These are phyloP conservation scores for Lepidonotus clava DNA, from an alignment of 2,888 invertebrate genomes.

Conservation along the genomic window DNA sequence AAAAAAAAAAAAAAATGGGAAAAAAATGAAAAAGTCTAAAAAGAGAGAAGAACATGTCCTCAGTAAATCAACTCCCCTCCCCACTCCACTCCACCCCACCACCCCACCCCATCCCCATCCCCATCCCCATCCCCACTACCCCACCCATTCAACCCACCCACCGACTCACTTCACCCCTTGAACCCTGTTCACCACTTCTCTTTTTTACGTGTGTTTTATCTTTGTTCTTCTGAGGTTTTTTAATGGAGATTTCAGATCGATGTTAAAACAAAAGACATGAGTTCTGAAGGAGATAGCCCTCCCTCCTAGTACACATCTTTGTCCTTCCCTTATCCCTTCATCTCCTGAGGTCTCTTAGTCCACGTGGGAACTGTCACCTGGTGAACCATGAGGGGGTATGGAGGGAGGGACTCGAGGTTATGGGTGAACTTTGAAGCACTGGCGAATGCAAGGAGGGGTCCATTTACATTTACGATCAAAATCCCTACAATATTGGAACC, in stretches of 20 bases:
- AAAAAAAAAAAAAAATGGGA: no score
- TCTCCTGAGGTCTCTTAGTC: not conserved
- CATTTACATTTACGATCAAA: no score
- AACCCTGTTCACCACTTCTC: not conserved
- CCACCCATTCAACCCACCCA: not conserved
- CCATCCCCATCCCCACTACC: not conserved
- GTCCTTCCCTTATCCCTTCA: not conserved
- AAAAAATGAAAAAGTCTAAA: no score
- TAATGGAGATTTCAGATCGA: not conserved
- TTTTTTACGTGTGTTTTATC: no score
- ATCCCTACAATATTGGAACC: no score
- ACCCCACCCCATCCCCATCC: not conserved
- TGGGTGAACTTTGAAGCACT: not conserved
- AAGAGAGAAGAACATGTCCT: no score
- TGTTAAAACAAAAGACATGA: not conserved
- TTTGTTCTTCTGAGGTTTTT: not conserved
- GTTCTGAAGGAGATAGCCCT: not conserved
- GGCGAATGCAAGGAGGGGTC: not conserved
- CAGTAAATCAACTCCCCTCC: no score
- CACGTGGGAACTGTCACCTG: constrained; percentile 11
- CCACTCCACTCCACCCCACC: not conserved
- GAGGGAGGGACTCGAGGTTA: not conserved
- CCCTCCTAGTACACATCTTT: not conserved
- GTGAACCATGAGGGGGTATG: not conserved
- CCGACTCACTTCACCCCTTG: not conserved